phyloP scores from a whole-genome alignment of 2,888 invertebrate species.

The Pristionchus fissidentatus region DNA sequence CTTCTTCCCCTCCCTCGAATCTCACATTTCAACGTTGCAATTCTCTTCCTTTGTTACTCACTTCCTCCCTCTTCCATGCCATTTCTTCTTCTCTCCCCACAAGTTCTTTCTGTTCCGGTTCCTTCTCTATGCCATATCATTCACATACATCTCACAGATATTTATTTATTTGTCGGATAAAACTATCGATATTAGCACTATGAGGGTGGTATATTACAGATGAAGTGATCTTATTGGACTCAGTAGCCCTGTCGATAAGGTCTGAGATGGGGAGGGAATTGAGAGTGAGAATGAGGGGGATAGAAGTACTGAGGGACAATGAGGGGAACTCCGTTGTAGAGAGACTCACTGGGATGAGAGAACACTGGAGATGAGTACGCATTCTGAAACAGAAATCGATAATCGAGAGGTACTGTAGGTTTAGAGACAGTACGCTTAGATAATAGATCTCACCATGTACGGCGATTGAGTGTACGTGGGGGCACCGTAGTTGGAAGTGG shows the following conservation, averaged over 20 bases:
- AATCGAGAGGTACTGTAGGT: neutral
- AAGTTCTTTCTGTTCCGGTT: conserved; percentile 10
- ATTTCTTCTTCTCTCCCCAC: neutral
- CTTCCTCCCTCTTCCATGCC: neutral
- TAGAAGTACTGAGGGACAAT: neutral
- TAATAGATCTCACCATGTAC: neutral
- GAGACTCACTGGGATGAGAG: neutral
- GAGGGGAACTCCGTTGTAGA: neutral
- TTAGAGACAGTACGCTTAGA: too few relatives aligned
- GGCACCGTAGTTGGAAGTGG: neutral
- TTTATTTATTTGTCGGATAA: conserved; percentile 38
- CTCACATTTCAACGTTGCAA: neutral
- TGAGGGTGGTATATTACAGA: conserved; percentile 36
- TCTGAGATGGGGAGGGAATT: conserved; percentile 28
- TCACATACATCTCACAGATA: neutral
- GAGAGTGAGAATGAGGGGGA: neutral
- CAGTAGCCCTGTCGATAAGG: conserved; percentile 2
- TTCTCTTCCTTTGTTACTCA: neutral
- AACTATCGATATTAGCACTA: conserved; percentile 16
- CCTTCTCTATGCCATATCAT: conserved; percentile 12
- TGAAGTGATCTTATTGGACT: neutral
- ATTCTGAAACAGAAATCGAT: neutral
- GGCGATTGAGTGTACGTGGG: neutral
- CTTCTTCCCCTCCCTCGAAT: neutral
- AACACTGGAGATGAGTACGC: neutral